Percentiles rank a stretch among this genome's conserved stretches.
Evolutionary conservation across 2,888 invertebrate species (phyloP).

Genomic region (Agrotis ipsilon): DNA sequence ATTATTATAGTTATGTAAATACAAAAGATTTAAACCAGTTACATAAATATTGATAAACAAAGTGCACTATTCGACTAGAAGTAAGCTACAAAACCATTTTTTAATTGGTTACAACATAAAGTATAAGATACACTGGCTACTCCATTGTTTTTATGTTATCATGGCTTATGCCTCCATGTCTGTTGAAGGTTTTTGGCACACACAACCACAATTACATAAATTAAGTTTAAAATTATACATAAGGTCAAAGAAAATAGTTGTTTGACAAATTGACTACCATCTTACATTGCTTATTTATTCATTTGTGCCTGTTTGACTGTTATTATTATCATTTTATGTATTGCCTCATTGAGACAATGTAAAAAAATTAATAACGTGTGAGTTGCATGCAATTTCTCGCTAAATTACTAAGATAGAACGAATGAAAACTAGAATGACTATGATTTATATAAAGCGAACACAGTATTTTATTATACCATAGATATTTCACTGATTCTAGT

Average conservation of each 20-base stretch:
- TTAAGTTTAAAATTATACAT: not conserved
- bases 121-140: conserved; percentile 11
- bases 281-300: conserved; percentile 1
- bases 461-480: too few relatives aligned
- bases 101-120: conserved; percentile 23
- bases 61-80: conserved; percentile 64
- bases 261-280: not conserved
- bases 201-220: conserved; percentile 28
- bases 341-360: too few relatives aligned
- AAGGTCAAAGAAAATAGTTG: conserved; percentile 1
- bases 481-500: too few relatives aligned
- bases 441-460: too few relatives aligned
- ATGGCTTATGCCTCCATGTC: conserved; percentile 24
- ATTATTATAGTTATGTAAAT: conserved; percentile 51
- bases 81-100: conserved; percentile 48
- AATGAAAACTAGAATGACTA: too few relatives aligned
- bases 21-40: conserved; percentile 43
- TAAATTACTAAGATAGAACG: too few relatives aligned
- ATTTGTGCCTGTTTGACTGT: not conserved
- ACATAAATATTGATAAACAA: conserved; percentile 30
- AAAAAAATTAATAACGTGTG: too few relatives aligned
- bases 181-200: conserved; percentile 43
- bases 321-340: too few relatives aligned
- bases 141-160: conserved; percentile 14
- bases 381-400: too few relatives aligned